Percentiles rank a stretch among this genome's conserved stretches.
phyloP scores from a whole-genome alignment of 2,113 vertebrate species.

The Piprites chloris region DNA sequence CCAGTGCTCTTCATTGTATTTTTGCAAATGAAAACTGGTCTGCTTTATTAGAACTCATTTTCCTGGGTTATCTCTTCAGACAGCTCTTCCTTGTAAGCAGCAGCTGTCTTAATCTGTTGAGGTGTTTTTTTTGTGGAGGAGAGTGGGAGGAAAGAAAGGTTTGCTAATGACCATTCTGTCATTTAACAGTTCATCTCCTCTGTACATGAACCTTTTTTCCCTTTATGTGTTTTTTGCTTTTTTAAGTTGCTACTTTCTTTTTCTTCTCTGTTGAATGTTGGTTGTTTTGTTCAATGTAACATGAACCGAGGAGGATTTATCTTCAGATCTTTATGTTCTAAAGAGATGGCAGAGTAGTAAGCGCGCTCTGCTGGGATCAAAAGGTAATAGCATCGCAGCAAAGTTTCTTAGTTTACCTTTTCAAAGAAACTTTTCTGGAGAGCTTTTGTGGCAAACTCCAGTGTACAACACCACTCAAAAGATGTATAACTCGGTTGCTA shows the following conservation, averaged over 20 bases:
- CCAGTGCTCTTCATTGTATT: not conserved
- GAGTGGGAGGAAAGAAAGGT: not conserved
- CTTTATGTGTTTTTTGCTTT: not conserved
- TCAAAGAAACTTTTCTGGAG: not conserved
- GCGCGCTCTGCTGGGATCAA: not conserved
- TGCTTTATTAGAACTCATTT: not conserved
- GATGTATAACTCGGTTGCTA: not conserved
- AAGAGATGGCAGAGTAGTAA: not conserved
- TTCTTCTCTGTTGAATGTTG: not conserved
- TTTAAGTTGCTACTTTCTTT: not conserved
- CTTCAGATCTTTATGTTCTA: not conserved
- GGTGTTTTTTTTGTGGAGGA: not conserved
- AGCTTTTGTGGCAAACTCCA: not conserved
- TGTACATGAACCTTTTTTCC: not conserved
- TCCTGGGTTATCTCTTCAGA: slow-evolving; percentile 23
- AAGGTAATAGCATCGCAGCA: not conserved
- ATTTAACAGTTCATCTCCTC: not conserved
- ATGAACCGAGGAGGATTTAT: not conserved
- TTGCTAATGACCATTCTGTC: not conserved
- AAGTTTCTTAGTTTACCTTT: not conserved
- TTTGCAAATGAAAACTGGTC: not conserved
- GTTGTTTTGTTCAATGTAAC: not conserved
- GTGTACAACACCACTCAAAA: not conserved
- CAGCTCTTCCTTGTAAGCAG: not conserved
- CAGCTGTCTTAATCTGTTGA: slow-evolving; percentile 33